Evolutionary conservation across 2,113 vertebrate genomes (phyloP).

Genomic region (Melanocharis versteri): DNA sequence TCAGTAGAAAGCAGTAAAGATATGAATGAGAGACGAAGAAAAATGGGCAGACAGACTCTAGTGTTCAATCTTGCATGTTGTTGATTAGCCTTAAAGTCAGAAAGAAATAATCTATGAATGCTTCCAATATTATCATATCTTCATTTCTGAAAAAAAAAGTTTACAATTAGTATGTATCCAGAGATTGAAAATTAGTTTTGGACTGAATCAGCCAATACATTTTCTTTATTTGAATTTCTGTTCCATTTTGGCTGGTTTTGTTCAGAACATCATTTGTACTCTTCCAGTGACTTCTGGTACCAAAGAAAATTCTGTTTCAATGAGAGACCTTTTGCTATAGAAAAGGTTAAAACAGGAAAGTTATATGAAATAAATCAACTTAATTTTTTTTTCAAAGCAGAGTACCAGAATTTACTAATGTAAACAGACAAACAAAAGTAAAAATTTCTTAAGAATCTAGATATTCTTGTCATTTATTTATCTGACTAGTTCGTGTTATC

Average conservation of each 20-base stretch:
- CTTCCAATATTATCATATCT: not conserved
- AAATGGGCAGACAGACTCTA: not conserved
- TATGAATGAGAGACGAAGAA: not conserved
- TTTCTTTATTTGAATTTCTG: not conserved
- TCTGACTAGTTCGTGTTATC: not conserved
- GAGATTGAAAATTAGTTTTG: not conserved
- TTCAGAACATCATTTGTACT: accelerated
- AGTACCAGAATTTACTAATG: not conserved
- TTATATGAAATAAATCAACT: not conserved
- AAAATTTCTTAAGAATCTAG: not conserved
- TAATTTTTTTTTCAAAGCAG: not conserved
- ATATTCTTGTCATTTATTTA: not conserved
- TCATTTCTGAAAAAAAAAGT: not conserved
- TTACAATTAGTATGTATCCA: not conserved
- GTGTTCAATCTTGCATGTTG: not conserved
- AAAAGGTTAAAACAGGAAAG: not conserved
- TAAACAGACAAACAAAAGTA: not conserved
- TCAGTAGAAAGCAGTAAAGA: not conserved
- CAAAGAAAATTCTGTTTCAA: not conserved
- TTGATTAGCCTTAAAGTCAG: not conserved
- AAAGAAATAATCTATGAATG: not conserved
- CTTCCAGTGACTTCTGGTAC: not conserved
- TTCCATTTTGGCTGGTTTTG: not conserved
- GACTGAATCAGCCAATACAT: not conserved
- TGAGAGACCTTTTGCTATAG: not conserved